phyloP scores from a whole-genome alignment of 2,888 invertebrate species.

The Chrysomela aeneicollis region DNA sequence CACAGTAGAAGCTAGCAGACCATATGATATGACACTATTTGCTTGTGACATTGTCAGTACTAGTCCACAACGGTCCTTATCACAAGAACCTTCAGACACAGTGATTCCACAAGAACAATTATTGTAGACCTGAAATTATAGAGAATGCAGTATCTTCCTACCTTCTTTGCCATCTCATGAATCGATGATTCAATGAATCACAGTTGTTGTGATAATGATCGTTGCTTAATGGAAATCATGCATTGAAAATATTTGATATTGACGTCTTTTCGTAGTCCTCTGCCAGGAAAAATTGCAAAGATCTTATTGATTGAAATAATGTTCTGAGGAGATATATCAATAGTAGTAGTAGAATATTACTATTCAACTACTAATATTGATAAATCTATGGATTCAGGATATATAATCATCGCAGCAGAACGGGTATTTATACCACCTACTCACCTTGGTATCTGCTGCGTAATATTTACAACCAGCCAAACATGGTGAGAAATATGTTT shows the following conservation, averaged over 20 bases:
- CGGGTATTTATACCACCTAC: too few species aligned
- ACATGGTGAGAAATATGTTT: conserved; percentile 76
- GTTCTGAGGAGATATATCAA: too few species aligned
- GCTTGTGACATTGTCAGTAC: conserved; percentile 62
- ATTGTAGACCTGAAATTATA: conserved; percentile 59
- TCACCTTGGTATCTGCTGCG: conserved; percentile 44
- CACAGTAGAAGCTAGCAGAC: conserved; percentile 56
- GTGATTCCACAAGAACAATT: conserved; percentile 59
- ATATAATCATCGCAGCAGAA: too few species aligned
- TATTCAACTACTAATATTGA: too few species aligned
- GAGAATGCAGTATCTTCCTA: not conserved
- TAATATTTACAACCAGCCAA: conserved; percentile 71
- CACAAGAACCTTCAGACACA: conserved; percentile 67
- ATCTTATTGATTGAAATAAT: too few species aligned
- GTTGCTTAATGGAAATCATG: too few species aligned
- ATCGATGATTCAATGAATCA: not conserved
- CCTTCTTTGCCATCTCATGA: too few species aligned
- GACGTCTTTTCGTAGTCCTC: too few species aligned
- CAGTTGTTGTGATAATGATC: not conserved
- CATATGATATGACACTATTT: conserved; percentile 50
- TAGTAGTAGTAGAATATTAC: too few species aligned
- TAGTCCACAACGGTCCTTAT: conserved; percentile 61
- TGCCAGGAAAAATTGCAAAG: too few species aligned
- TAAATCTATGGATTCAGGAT: too few species aligned
- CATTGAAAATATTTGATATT: too few species aligned